A percentile compares a stretch with the other conserved stretches of the same genome.
Evolutionary conservation across 2,113 vertebrate genomes (phyloP).

Genomic region (Apaloderma vittatum): DNA sequence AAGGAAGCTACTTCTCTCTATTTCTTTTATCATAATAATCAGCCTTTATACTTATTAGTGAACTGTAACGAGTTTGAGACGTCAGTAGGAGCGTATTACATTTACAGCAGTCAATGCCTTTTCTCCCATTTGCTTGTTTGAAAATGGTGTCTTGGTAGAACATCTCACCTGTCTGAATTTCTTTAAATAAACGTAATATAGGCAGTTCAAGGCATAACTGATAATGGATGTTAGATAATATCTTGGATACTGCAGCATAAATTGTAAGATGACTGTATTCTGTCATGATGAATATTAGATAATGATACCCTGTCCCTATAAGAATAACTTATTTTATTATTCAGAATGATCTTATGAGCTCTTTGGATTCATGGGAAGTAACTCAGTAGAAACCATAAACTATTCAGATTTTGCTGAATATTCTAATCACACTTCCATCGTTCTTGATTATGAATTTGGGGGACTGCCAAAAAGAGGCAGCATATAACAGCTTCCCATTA

Average conservation of each 20-base stretch:
- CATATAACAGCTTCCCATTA: neutral
- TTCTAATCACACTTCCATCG: slow-evolving; percentile 17
- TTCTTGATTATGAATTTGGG: slow-evolving; percentile 32
- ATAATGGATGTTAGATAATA: slow-evolving; percentile 50
- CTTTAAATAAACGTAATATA: slow-evolving; percentile 25
- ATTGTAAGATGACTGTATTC: slow-evolving; percentile 33
- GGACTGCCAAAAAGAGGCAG: neutral
- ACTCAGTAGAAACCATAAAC: slow-evolving; percentile 32
- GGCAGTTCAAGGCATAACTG: slow-evolving; percentile 24
- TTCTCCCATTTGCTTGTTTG: slow-evolving; percentile 19
- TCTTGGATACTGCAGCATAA: slow-evolving; percentile 20
- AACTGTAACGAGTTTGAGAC: slow-evolving; percentile 20
- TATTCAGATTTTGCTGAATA: slow-evolving; percentile 55
- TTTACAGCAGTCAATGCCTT: slow-evolving; percentile 27
- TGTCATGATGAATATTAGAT: slow-evolving; percentile 46
- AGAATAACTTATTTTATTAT: slow-evolving; percentile 64
- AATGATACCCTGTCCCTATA: slow-evolving; percentile 46
- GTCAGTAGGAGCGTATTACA: slow-evolving; percentile 11
- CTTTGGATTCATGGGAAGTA: slow-evolving; percentile 2
- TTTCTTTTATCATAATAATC: slow-evolving; percentile 30
- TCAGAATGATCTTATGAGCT: slow-evolving; percentile 48
- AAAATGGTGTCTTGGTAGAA: slow-evolving; percentile 34
- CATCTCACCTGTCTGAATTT: slow-evolving; percentile 40
- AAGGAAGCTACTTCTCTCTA: slow-evolving; percentile 28
- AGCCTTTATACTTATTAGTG: slow-evolving; percentile 31